Evolutionary conservation across 1,140 invertebrate species (phyloP), one percentile per base, ranked within the genome.

Genomic region (Nasonia longicornis): DNA sequence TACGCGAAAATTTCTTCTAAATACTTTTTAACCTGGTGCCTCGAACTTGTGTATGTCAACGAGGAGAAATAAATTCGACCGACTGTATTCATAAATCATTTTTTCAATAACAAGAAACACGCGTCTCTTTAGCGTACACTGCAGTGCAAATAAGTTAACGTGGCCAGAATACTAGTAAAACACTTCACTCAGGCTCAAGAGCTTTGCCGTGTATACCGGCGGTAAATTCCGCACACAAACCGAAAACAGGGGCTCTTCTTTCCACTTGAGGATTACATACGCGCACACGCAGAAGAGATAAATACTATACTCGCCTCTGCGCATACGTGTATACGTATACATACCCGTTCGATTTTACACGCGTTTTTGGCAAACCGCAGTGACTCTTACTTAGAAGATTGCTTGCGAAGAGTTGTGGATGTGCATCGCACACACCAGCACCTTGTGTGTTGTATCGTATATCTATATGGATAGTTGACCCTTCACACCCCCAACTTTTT

Each of bases 101-200:
- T 42, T 42, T 42, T 42, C 7, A 42, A 42, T 42, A 42, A 42
- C 38, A 42, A 42, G 1, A 42, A 42, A 7, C 38, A 42, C 8
- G 38, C 38, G 38, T 42, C 38, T 42, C 38, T 42, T 7, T 42
- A 42, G 6, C 7, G 38, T 8, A 42, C 38, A 42, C 31, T 42
- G 10, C 10, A 42, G 8, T 42, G 8, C 6, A 42, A 42, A 42
- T 7, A 42, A 42, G 38, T 42, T 42, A 42, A 42, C 38, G 38
- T 42, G 6, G 38, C 38, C 6, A 42, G 8, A 42, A 70, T 35
- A 38, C 69, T 11, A 26, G 71, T 73, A 58, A 74, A 74, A 31
- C 72, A 74, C 20, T 74, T 74, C 52, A 38, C 26, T 52, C 71
- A 69, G 63, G 70, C 64, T 82, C 83, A 81, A 82, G 76, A 48